A percentile compares a stretch with the other conserved stretches of the same genome.
phyloP scores from a whole-genome alignment of 1,140 invertebrate genomes.

The Musca domestica region DNA sequence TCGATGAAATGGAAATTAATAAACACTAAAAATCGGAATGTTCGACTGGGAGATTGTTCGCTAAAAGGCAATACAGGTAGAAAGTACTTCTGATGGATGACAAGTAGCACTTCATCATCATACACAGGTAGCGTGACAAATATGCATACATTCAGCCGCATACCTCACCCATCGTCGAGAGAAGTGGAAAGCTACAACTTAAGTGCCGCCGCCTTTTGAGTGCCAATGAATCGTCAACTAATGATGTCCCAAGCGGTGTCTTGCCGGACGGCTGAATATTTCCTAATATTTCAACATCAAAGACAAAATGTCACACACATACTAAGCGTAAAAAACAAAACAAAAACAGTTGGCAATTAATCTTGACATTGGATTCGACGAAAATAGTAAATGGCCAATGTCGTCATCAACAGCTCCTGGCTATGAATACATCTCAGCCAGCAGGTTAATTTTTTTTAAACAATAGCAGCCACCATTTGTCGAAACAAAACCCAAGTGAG shows the following conservation, averaged over 20 bases:
- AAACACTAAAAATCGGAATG: too few species aligned
- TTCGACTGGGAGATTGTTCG: too few species aligned
- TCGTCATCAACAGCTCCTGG: not conserved
- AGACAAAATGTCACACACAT: slow-evolving; percentile 4
- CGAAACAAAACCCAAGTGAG: too few species aligned
- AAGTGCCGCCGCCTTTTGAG: not conserved
- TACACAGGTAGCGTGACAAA: not conserved
- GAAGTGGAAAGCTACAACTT: not conserved
- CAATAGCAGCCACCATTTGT: too few species aligned
- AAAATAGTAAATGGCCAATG: not conserved
- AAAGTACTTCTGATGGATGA: slow-evolving; percentile 3
- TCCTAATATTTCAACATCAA: not conserved
- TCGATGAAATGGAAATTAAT: too few species aligned
- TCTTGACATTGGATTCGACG: slow-evolving; percentile 16
- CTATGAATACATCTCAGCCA: too few species aligned
- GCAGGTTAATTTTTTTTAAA: too few species aligned
- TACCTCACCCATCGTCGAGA: not conserved
- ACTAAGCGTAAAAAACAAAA: not conserved
- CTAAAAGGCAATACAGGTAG: not conserved
- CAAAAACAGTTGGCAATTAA: slow-evolving; percentile 21
- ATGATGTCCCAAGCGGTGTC: not conserved
- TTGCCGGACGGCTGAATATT: not conserved
- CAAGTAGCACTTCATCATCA: slow-evolving; percentile 18
- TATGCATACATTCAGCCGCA: not conserved
- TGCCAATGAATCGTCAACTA: slow-evolving; percentile 14